Evolutionary conservation across 2,888 invertebrate genomes (phyloP).

Genomic region (Acanthopleura granulata): DNA sequence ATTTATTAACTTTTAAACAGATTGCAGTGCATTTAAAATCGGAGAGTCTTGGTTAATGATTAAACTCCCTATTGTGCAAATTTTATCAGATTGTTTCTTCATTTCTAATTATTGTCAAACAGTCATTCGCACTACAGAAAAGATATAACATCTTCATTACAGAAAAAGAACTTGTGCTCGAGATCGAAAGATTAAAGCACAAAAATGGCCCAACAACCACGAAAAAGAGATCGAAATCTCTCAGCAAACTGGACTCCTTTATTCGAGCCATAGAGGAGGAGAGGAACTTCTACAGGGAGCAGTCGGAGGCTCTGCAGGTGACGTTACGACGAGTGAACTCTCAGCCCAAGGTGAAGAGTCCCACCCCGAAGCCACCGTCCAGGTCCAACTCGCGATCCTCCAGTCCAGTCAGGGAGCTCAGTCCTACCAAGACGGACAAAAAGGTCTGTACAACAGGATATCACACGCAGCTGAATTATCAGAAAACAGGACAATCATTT

Average conservation of each 20-base stretch:
- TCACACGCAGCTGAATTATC: no score
- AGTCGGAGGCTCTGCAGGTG: slow-evolving; percentile 61
- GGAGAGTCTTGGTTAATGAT: no score
- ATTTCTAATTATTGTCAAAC: no score
- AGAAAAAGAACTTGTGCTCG: slow-evolving; percentile 69
- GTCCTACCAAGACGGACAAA: slow-evolving; percentile 43
- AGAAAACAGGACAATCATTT: no score
- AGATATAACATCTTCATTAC: slow-evolving; percentile 24
- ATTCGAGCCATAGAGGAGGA: slow-evolving; percentile 67
- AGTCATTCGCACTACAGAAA: no score
- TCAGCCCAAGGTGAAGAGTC: slow-evolving; percentile 40
- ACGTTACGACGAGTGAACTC: slow-evolving; percentile 49
- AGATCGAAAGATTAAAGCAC: slow-evolving; percentile 67
- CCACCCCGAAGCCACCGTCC: slow-evolving; percentile 44
- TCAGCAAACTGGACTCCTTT: slow-evolving; percentile 63
- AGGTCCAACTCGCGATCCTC: slow-evolving; percentile 42
- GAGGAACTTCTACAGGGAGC: slow-evolving; percentile 67
- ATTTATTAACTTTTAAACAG: no score
- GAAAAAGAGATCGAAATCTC: slow-evolving; percentile 51
- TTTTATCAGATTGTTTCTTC: no score
- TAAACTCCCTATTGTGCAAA: no score
- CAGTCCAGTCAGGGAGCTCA: slow-evolving; percentile 47
- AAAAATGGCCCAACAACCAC: slow-evolving; percentile 51
- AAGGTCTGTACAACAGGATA: slow-evolving; percentile 39
- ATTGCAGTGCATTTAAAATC: no score